A percentile compares a stretch with the other conserved stretches of the same genome.
Conservation (phyloP, 37 sponge, comb jelly and placozoan species). For the Petrosia ficiformis region DNA sequence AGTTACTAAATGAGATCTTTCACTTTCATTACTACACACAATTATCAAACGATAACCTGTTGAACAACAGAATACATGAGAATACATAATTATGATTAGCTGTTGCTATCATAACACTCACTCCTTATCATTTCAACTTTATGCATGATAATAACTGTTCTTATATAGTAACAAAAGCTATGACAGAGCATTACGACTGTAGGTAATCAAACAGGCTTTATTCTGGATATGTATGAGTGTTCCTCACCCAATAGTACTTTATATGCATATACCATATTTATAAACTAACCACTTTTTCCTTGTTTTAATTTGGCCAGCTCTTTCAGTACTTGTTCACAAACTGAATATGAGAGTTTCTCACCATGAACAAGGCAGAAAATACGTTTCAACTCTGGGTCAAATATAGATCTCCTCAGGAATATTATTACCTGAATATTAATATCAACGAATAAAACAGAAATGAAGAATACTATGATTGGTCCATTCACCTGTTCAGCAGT, state of each 20-base stretch:
- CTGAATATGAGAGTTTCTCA: conserved; percentile 38
- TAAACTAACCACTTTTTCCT: not conserved
- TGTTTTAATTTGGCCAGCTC: not conserved
- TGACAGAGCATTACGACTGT: too few relatives aligned
- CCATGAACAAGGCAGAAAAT: conserved; percentile 55
- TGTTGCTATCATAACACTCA: too few relatives aligned
- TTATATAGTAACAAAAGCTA: too few relatives aligned
- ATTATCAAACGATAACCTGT: not conserved
- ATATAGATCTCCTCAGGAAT: not conserved
- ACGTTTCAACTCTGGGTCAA: conserved; percentile 31
- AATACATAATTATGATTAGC: too few relatives aligned
- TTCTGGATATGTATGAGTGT: too few relatives aligned
- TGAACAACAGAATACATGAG: too few relatives aligned
- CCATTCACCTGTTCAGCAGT: conserved; percentile 13
- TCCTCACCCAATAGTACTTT: too few relatives aligned
- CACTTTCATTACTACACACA: not conserved
- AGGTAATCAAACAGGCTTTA: too few relatives aligned
- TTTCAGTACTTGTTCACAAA: not conserved
- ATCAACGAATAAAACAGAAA: not conserved
- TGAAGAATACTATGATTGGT: not conserved
- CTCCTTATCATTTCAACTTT: too few relatives aligned
- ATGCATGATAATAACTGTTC: too few relatives aligned
- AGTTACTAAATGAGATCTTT: not conserved
- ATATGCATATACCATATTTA: not conserved
- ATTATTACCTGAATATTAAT: conserved; percentile 11